Percentiles rank a stretch among this genome's conserved stretches.
phyloP scores from a whole-genome alignment of 2,888 invertebrate species.

The Odontomyia ornata region DNA sequence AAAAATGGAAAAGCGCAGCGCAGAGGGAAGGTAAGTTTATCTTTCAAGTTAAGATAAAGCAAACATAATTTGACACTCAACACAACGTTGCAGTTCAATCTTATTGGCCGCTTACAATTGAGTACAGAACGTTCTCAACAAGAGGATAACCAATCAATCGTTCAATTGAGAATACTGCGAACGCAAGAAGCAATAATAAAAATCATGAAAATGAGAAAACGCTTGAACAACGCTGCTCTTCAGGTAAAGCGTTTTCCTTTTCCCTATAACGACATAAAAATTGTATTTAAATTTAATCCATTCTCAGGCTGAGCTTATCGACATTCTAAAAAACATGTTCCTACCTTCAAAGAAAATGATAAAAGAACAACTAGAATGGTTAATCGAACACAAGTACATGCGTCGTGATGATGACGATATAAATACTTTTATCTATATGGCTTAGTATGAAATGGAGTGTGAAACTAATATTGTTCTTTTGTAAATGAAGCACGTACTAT shows the following conservation, averaged over 20 bases:
- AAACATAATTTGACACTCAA: neutral
- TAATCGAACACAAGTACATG: constrained; percentile 99
- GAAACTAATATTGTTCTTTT: neutral
- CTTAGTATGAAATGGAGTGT: constrained; percentile 65
- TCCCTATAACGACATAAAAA: too few relatives aligned
- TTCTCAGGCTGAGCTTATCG: constrained; percentile 87
- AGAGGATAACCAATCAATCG: constrained; percentile 98
- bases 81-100: constrained; percentile 72
- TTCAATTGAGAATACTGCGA: constrained; percentile 92
- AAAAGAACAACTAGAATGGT: constrained; percentile 99
- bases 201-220: constrained; percentile 97
- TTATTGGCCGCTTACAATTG: constrained; percentile 93
- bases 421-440: constrained; percentile 97
- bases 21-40: constrained; percentile 77
- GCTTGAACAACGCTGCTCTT: constrained; percentile 90
- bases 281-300: too few relatives aligned
- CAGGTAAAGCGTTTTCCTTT: constrained; percentile 68
- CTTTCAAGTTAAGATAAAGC: too few relatives aligned
- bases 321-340: constrained; percentile 99
- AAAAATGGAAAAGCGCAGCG: constrained; percentile 96
- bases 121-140: constrained; percentile 95
- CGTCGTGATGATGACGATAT: constrained; percentile 95
- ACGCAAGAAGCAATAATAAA: constrained; percentile 98
- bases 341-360: constrained; percentile 99
- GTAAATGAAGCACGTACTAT: neutral